phyloP scores from a whole-genome alignment of 2,888 invertebrate genomes.

The Ennomos fuscantarius region DNA sequence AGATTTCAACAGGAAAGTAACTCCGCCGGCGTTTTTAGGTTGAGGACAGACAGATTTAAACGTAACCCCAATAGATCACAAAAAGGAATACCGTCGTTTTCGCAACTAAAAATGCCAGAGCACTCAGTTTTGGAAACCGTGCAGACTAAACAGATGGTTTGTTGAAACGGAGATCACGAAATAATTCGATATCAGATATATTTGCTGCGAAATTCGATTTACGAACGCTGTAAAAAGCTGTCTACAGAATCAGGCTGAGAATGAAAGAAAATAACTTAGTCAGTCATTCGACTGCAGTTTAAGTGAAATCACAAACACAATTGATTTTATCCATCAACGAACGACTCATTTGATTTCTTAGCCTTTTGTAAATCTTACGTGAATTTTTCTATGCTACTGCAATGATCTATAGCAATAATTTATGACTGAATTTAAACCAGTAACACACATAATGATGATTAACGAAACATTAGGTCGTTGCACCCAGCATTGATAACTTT shows the following conservation, averaged over 20 bases:
- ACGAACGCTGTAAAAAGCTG: neutral
- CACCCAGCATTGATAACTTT: conserved; percentile 56
- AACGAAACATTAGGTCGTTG: conserved; percentile 49
- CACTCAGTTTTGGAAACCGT: conserved; percentile 35
- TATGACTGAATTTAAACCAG: conserved; percentile 6
- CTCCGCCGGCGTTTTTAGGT: conserved; percentile 20
- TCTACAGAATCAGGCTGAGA: too few species aligned
- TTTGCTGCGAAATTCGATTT: neutral
- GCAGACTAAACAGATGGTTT: conserved; percentile 49
- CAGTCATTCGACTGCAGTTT: too few species aligned
- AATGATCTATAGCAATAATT: neutral
- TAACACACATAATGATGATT: neutral
- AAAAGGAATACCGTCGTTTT: conserved; percentile 28
- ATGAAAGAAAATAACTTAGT: too few species aligned
- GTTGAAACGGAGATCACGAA: conserved; percentile 16
- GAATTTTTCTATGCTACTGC: too few species aligned
- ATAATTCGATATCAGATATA: conserved; percentile 11
- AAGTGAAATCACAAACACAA: too few species aligned
- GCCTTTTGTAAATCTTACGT: too few species aligned
- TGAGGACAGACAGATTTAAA: conserved; percentile 23
- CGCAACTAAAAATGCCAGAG: conserved; percentile 10
- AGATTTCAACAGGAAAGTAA: conserved; percentile 16
- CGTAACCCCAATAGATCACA: conserved; percentile 29
- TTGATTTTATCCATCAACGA: too few species aligned
- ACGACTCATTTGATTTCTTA: too few species aligned